Conservation (phyloP, 2,888 invertebrate species). For the Scelioninae gen. 1 region DNA sequence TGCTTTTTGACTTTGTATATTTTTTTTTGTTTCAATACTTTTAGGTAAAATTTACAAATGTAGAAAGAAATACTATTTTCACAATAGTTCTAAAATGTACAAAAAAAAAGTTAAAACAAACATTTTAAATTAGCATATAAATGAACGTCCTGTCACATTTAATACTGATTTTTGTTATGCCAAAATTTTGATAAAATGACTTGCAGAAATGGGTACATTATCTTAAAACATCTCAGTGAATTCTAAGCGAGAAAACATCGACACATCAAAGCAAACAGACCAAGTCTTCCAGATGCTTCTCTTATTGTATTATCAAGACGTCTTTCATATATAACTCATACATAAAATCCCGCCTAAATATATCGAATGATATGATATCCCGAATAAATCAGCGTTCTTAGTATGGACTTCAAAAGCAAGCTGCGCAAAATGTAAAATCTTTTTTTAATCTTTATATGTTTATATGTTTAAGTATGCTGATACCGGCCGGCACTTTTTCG, state of each 20-base stretch:
- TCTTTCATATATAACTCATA: conserved; percentile 11
- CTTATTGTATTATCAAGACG: conserved; percentile 56
- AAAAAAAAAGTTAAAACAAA: too few species aligned
- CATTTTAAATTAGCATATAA: conserved; percentile 25
- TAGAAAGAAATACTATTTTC: background rate
- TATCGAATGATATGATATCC: conserved; percentile 16
- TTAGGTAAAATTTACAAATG: background rate
- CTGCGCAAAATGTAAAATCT: conserved; percentile 38
- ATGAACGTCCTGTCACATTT: conserved; percentile 26
- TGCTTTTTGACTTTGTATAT: too few species aligned
- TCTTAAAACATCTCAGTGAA: background rate
- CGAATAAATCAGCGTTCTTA: conserved; percentile 45
- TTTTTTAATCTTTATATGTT: conserved; percentile 43
- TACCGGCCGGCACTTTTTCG: conserved; percentile 19
- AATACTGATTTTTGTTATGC: conserved; percentile 1
- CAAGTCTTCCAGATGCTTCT: conserved; percentile 64
- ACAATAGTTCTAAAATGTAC: too few species aligned
- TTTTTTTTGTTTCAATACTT: background rate
- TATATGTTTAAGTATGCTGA: conserved; percentile 26
- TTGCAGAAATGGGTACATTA: background rate
- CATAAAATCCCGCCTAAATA: conserved; percentile 32
- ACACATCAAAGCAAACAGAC: conserved; percentile 21
- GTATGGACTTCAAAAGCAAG: conserved; percentile 44
- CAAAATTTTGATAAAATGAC: background rate
- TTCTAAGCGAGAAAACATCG: conserved; percentile 5